Evolutionary conservation across 92 coral and sea anemone species (phyloP).

Genomic region (Scolanthus callimorphus): DNA sequence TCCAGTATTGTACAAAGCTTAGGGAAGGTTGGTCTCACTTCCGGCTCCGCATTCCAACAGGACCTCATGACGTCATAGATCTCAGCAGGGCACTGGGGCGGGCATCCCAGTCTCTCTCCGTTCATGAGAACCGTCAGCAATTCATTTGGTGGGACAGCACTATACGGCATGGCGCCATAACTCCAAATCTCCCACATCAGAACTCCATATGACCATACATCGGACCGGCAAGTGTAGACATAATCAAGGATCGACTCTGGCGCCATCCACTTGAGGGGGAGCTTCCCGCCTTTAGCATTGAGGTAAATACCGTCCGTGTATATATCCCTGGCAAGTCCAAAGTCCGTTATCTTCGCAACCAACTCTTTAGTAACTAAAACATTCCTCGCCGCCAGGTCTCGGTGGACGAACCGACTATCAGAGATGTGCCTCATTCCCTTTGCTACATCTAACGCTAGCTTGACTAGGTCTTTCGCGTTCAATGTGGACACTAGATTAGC

Average conservation of each 20-base stretch:
- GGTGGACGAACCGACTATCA: constrained; percentile 33
- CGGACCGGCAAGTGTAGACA: constrained; percentile 58
- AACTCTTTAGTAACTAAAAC: constrained; percentile 30
- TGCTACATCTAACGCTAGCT: constrained; percentile 54
- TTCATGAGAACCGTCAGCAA: constrained; percentile 44
- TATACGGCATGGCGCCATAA: constrained; percentile 56
- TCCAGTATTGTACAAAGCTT: constrained; percentile 17
- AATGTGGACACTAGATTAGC: constrained; percentile 12
- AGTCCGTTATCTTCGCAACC: constrained; percentile 56
- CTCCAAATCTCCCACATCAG: constrained; percentile 70
- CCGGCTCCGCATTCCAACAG: constrained; percentile 36
- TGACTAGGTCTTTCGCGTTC: constrained; percentile 24
- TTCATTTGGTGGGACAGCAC: constrained; percentile 41
- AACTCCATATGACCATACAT: constrained; percentile 67
- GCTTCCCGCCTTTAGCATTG: constrained; percentile 19
- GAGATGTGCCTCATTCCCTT: constrained; percentile 51
- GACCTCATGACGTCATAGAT: constrained; percentile 43
- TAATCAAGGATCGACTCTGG: constrained; percentile 64
- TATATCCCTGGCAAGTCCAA: constrained; percentile 54
- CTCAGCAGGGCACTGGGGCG: constrained; percentile 61
- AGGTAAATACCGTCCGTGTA: constrained; percentile 52
- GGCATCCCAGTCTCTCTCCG: constrained; percentile 59
- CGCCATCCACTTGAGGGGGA: constrained; percentile 74
- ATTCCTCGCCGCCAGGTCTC: constrained; percentile 61
- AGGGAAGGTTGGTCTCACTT: constrained; percentile 32